Evolutionary conservation across 2,113 vertebrate genomes (phyloP).

Genomic region (Ploceus nigricollis): DNA sequence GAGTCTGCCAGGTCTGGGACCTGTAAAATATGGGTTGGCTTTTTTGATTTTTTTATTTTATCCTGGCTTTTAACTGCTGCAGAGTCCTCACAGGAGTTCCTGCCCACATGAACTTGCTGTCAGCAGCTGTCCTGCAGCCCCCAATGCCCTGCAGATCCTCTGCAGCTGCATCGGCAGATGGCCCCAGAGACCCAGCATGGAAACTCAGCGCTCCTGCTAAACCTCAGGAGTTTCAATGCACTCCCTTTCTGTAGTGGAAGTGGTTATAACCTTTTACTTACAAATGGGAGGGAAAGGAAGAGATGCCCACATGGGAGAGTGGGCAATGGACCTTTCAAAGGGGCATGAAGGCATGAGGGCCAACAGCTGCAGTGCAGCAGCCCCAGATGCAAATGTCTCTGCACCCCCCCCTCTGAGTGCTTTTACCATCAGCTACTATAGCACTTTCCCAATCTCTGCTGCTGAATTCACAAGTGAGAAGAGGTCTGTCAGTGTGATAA

Average conservation of each 20-base stretch:
- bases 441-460: background rate
- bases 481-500: background rate
- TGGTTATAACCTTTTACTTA: background rate
- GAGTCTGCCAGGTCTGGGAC: background rate
- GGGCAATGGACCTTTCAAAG: background rate
- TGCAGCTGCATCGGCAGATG: fast-evolving
- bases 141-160: background rate
- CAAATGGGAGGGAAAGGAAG: background rate
- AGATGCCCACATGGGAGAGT: fast-evolving
- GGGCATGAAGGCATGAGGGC: fast-evolving
- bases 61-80: background rate
- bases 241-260: background rate
- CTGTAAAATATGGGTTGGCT: background rate
- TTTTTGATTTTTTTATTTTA: background rate
- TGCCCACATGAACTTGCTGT: background rate
- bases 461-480: background rate
- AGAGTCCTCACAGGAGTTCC: background rate
- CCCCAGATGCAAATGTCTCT: background rate
- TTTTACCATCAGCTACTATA: background rate
- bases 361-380: background rate
- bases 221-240: background rate
- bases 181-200: background rate
- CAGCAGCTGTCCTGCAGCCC: background rate
- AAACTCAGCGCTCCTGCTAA: background rate
- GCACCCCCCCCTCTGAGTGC: background rate